These are phyloP conservation scores for Mionectes macconnelli DNA, from an alignment of 2,113 vertebrate genomes.

Conservation along the genomic window DNA sequence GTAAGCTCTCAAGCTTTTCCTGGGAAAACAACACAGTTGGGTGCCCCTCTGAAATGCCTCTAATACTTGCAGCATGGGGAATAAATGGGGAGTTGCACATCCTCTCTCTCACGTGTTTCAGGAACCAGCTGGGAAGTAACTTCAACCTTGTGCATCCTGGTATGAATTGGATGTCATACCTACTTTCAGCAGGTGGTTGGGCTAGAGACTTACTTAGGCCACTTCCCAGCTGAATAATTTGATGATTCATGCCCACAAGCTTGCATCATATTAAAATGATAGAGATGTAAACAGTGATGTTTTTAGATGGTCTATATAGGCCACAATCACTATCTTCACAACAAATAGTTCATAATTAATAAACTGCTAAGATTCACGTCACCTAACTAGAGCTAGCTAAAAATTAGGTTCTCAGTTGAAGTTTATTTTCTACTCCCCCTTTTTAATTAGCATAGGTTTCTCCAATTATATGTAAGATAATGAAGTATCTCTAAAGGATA, in stretches of 20 bases:
- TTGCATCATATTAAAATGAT: background rate
- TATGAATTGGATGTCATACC: background rate
- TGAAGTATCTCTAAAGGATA: background rate
- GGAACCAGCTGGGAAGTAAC: accelerated
- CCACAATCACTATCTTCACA: background rate
- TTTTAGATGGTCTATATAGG: background rate
- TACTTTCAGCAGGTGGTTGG: background rate
- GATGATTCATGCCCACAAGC: background rate
- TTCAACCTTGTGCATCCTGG: background rate
- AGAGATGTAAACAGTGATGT: background rate
- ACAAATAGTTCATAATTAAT: background rate
- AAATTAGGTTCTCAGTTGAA: background rate
- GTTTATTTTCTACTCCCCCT: background rate
- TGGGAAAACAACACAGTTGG: background rate
- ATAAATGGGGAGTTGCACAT: background rate
- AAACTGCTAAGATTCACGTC: background rate
- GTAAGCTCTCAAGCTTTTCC: background rate
- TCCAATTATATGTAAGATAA: background rate
- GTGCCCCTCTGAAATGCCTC: background rate
- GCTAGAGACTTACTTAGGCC: background rate
- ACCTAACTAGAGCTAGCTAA: background rate
- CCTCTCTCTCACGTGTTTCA: background rate
- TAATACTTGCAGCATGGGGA: background rate
- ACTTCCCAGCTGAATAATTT: background rate
- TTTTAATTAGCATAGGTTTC: background rate